Base-by-base conservation (phyloP, 2,113 vertebrate genomes). In the Collichthys lucidus region DNA sequence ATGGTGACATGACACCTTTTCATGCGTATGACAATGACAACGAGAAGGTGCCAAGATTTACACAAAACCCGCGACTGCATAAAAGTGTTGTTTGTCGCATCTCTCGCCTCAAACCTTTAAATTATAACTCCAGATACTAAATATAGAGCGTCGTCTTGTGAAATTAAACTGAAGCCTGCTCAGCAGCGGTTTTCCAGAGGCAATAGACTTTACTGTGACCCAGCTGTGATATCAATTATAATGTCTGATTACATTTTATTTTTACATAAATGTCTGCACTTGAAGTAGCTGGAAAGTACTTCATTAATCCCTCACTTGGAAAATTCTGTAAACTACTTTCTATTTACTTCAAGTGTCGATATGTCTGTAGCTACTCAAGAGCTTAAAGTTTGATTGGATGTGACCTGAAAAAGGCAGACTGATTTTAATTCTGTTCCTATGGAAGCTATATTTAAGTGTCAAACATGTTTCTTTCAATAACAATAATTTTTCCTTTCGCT, bases 41-140 rank as follows among this genome's bases (percentile, higher is more conserved):
- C 3, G 0, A 65, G 52, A 29, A 89, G 35, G 82, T 82, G 91
- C 15, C 5, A 74, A 62, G 80, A 82, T 83, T 91, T 31, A 74
- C 89, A 77, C 72, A 1, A 75, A 89, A 72, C 35, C 61, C 60
- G 84, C 4, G 74, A 86, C 19, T n/a, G 49, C 46, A n/a, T 26
- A 3, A 35, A 66, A 44, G 83, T 79, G 70, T 55, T 14, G 4
- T 57, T 84, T 53, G 42, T 73, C 53, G 15, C 71, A 71, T 74
- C 16, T 22, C 50, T 4, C 53, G n/a, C n/a, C 16, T 55, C 52
- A 12, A 79, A 47, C 40, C 59, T 59, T 59, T 19, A 56, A 73
- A 82, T 83, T 53, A 42, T 47, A 56, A 72, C 42, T 60, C 9
- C 56, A 11, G 15, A 44, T 62, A 22, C 19, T 19, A 44, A 62